Evolutionary conservation across 2,888 invertebrate genomes (phyloP).

Genomic region (Pedicia rivosa): DNA sequence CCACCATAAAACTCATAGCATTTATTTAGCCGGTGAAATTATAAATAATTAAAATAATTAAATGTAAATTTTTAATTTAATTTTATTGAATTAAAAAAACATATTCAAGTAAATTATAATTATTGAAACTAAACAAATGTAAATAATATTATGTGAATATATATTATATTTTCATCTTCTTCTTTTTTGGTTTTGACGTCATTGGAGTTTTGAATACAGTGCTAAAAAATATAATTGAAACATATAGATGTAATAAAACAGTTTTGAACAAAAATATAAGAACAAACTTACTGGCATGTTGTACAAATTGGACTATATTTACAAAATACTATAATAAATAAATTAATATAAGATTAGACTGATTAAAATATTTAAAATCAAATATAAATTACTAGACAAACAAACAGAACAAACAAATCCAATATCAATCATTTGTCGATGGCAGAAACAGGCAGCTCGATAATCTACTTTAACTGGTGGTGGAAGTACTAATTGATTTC

Average conservation of each 20-base stretch:
- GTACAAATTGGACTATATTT: slow-evolving; percentile 95
- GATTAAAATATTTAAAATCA: slow-evolving; percentile 4
- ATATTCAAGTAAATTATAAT: too few relatives aligned
- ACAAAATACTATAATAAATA: slow-evolving; percentile 71
- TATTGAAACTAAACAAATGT: too few relatives aligned
- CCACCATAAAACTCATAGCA: too few relatives aligned
- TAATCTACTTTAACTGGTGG: slow-evolving; percentile 88
- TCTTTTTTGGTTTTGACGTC: slow-evolving; percentile 64
- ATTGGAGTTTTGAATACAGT: slow-evolving; percentile 79
- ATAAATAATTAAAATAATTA: too few relatives aligned
- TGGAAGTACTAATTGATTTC: slow-evolving; percentile 72
- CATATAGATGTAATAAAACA: slow-evolving; percentile 6
- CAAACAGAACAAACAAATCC: slow-evolving; percentile 98
- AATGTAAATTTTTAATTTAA: too few relatives aligned
- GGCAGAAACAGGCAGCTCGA: slow-evolving; percentile 95
- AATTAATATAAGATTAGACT: slow-evolving; percentile 7
- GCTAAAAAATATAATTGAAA: slow-evolving; percentile 31
- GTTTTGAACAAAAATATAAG: slow-evolving; percentile 6
- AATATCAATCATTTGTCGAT: slow-evolving; percentile 83
- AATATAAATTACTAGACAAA: slow-evolving; percentile 58
- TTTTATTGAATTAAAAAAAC: too few relatives aligned
- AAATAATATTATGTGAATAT: neutral
- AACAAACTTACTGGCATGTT: slow-evolving; percentile 78
- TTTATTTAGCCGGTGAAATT: too few relatives aligned
- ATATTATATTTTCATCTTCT: slow-evolving; percentile 43